Base-by-base conservation (phyloP, 2,797 vertebrate genomes). In the Chiroxiphia lanceolata region DNA sequence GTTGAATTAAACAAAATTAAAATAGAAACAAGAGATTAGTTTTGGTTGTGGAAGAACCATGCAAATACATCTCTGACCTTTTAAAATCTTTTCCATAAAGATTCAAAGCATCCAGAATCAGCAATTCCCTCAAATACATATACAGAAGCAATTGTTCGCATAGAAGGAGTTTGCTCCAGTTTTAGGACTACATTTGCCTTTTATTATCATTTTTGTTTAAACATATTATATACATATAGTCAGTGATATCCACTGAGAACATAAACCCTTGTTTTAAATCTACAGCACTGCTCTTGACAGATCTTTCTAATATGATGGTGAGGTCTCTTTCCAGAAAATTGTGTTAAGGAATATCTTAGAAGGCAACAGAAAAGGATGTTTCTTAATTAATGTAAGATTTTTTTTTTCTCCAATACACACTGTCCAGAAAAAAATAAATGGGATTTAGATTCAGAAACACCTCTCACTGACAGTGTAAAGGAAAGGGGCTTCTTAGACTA, bases 151-250 rank as follows among this genome's bases (percentile, higher is more conserved):
- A 64, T 47, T 63, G 15, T 25, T 72, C 65, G 20, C 2, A 2
- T 4, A 36, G 47, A 18, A 70, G 6, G 48, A 71, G 26, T 40
- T 47, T 87, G 26, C 25, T 77, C 31, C 33, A 61, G 38, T 74
- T 92, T 72, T 63, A 51, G 38, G 31, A 61, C 10, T 71, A 54
- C 16, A 20, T 57, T 68, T 83, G 26, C 6, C 33, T 56, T 54
- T 57, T 56, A 34, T 50, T 60, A 67, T 38, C 19, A 21, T 33
- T 63, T 80, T 68, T 34, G 5, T 47, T 88, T 54, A 61, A 75
- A 67, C 0, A 0, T 10, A 51, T 13, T 11, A 13, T 10, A 22
- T 7, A 42, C 0, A 8, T 23, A 19, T 19, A 26, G 34, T 6
- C 26, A 36, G 16, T 11, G 21, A 82, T 11, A 50, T 3, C 13